Evolutionary conservation across 2,888 invertebrate genomes (phyloP).

Genomic region (Sphaerophoria rueppellii): DNA sequence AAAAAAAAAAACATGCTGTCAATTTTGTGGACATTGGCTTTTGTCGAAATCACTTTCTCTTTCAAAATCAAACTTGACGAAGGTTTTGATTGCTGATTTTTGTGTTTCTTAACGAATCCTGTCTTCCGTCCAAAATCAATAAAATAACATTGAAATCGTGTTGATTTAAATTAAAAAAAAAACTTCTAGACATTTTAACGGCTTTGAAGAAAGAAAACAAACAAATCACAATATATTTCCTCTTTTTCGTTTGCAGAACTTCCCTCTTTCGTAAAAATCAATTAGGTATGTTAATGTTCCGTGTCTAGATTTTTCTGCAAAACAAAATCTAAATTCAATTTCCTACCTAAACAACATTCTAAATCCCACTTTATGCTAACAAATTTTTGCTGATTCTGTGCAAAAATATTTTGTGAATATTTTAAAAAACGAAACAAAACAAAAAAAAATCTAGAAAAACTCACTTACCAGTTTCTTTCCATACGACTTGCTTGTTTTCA

Average conservation of each 20-base stretch:
- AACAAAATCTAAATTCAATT: constrained; percentile 22
- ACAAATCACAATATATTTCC: neutral
- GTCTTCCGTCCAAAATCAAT: no score
- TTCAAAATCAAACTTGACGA: no score
- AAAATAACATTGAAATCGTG: no score
- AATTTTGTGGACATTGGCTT: no score
- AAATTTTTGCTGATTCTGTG: constrained; percentile 11
- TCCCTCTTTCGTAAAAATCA: constrained; percentile 16
- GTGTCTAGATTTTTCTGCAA: constrained; percentile 6
- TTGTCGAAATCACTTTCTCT: no score
- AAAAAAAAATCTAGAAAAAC: neutral
- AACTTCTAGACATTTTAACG: no score
- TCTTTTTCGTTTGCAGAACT: constrained; percentile 6
- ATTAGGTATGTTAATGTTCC: constrained; percentile 22
- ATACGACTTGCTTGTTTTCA: neutral
- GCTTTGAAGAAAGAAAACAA: neutral
- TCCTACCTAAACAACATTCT: constrained; percentile 14
- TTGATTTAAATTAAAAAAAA: no score
- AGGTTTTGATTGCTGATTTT: no score
- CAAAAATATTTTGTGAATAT: constrained; percentile 4
- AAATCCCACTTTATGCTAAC: neutral
- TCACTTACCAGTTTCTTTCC: neutral
- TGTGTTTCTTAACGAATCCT: no score
- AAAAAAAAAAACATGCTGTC: no score
- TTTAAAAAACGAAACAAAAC: neutral